Base-by-base conservation (phyloP, 1,140 invertebrate genomes). In the Brachionus calyciflorus region DNA sequence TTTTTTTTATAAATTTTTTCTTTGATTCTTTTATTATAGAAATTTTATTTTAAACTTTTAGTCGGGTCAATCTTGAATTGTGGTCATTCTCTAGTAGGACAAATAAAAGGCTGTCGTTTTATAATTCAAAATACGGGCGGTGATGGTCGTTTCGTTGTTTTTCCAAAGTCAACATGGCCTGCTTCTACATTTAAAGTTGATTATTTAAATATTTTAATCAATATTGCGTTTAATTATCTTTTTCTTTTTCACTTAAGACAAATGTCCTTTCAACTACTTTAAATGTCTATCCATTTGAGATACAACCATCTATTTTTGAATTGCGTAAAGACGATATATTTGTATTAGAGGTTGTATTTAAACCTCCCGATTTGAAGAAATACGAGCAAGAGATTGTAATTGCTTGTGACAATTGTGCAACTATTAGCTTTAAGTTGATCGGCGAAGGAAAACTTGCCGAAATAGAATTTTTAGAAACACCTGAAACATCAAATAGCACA, bases 381-480 rank as follows among this genome's bases (percentile, higher is more conserved):
- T 84, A 79, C 78, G 70, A 76, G 1, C 79, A 82, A 55, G 80
- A 82, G 37, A 78, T 85, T 21, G 79, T 80, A 6, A 80, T 85
- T 30, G 77, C 83, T 46, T 85, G 84, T 81, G 84, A 85, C 76
- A 85, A 85, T 78, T 85, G 84, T 76, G 81, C 84, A 26, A 80
- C 83, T 0, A 80, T 80, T 78, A 79, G 84, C 65, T 84, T 83
- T 69, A 81, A 77, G 12, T 14, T 85, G 0, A 81, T 80, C 80
- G 84, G 84, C 83, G 79, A 55, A 76, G 69, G 69, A 12, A 55
- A 30, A 49, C 37, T 73, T 17, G 69, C 69, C n/a, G n/a, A 73
- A 41, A 51, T 51, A 28, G 69, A 73, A 12, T 73, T 37, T 51
- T 21, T 55, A 19, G 69, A 51, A 30, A 30, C 46, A 14, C 69